These are phyloP conservation scores for Pteropus rufus DNA, from an alignment of 2,797 vertebrate genomes.

Conservation along the genomic window DNA sequence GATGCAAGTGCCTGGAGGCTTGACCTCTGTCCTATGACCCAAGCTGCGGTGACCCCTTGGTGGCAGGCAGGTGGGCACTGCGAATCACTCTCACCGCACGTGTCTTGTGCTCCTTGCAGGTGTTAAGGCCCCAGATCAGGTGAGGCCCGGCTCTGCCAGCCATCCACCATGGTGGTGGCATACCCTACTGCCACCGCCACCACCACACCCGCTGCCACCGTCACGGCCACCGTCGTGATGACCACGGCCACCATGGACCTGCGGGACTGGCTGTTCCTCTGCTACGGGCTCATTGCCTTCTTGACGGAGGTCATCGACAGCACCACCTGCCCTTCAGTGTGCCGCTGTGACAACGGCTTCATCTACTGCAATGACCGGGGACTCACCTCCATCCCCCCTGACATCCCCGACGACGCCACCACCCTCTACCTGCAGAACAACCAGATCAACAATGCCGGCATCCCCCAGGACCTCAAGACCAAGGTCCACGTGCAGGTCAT, in stretches of 20 bases:
- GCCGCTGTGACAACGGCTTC: conserved; percentile 94
- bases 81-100: neutral
- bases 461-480: conserved; percentile 88
- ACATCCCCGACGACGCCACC: conserved; percentile 90
- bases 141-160: neutral
- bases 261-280: conserved; percentile 86
- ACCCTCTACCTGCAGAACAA: conserved; percentile 98
- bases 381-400: conserved; percentile 90
- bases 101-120: conserved; percentile 57
- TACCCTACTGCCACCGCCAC: conserved; percentile 53
- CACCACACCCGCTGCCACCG: conserved; percentile 49
- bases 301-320: conserved; percentile 86
- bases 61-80: rapidly evolving
- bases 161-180: conserved; percentile 69
- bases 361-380: conserved; percentile 98
- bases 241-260: conserved; percentile 81
- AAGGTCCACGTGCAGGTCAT: conserved; percentile 90
- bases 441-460: conserved; percentile 93
- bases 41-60: rapidly evolving
- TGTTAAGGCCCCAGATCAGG: neutral
- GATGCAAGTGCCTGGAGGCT: rapidly evolving
- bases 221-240: conserved; percentile 77
- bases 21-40: neutral
- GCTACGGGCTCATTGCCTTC: conserved; percentile 87
- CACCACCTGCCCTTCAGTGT: conserved; percentile 89